These are phyloP conservation scores for Lucinisca nassula DNA, from an alignment of 2,888 invertebrate species.

Conservation along the genomic window DNA sequence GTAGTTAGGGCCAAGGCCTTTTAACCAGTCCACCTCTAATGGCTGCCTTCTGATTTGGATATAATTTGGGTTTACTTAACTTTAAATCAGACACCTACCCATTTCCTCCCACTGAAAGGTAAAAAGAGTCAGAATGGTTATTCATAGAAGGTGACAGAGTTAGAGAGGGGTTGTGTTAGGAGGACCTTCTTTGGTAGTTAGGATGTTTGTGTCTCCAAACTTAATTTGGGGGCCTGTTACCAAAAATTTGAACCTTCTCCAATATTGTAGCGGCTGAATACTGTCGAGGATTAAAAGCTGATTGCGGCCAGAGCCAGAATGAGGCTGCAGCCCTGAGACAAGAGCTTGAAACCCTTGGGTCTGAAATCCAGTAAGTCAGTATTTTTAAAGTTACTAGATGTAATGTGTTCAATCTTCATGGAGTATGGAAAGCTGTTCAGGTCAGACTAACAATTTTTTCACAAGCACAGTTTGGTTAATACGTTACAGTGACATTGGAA, in stretches of 20 bases:
- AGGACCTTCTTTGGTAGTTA: conserved; percentile 7
- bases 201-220: conserved; percentile 42
- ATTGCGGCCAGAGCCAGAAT: conserved; percentile 74
- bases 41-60: neutral
- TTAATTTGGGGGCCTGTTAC: conserved; percentile 72
- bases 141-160: neutral
- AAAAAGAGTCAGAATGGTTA: neutral
- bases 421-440: neutral
- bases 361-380: conserved; percentile 83
- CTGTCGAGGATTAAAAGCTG: conserved; percentile 79
- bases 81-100: neutral
- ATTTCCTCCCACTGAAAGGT: neutral
- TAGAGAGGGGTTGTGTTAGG: conserved; percentile 2
- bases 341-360: conserved; percentile 79
- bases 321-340: conserved; percentile 75
- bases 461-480: too few species aligned
- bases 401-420: conserved; percentile 2
- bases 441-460: neutral
- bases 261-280: conserved; percentile 82
- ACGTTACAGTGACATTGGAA: too few species aligned
- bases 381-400: conserved; percentile 22
- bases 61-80: neutral
- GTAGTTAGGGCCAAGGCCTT: conserved; percentile 55
- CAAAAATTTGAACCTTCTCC: conserved; percentile 80
- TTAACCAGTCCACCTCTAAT: conserved; percentile 1